Evolutionary conservation across 2,888 invertebrate species (phyloP), one percentile per base, ranked within the genome.

Genomic region (Dendrolimus houi): DNA sequence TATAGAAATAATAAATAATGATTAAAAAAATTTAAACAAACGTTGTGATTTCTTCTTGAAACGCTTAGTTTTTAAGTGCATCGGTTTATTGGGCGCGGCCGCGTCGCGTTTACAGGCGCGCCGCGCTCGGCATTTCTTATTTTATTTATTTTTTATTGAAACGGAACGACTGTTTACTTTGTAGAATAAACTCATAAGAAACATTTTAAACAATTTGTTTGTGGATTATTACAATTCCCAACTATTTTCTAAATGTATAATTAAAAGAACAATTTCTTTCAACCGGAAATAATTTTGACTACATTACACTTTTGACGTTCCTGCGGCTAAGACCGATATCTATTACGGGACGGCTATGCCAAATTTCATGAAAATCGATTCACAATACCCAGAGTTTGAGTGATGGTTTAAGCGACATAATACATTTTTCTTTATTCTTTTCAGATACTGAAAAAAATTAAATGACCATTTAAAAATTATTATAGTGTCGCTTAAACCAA

Each of bases 1-100:
- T 92, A 91, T 92, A 92, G 91, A 91, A 91, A 88, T 91, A 91
- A 91, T 88, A 86, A 91, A 91, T 89, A 90, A 91, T 79, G 85
- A 91, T 90, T 89, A 79, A 87, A 91, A 85, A 87, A 85, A 81
- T 78, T 83, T 76, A 79, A 87, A 85, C 86, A 74, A 77, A 86
- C 81, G 85, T 88, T 88, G 87, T 90, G 88, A 88, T 88, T 88
- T 89, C 82, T 80, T 87, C 81, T 82, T 79, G 66, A 71, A 68
- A 72, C 74, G 82, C 71, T 81, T 82, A 83, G 83, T 67, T 76
- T 29, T 67, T 83, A 80, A 80, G 82, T 77, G 74, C 70, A 76
- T 70, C 74, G 72, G 68, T 75, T 66, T 69, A 62, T 65, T 69
- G 66, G 64, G 60, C 58, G 62, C 65, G 77, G 68, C 68, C 63